A percentile compares a stretch with the other conserved stretches of the same genome.
Conservation (phyloP, 2,797 vertebrate genomes). For the Megalops cyprinoides region DNA sequence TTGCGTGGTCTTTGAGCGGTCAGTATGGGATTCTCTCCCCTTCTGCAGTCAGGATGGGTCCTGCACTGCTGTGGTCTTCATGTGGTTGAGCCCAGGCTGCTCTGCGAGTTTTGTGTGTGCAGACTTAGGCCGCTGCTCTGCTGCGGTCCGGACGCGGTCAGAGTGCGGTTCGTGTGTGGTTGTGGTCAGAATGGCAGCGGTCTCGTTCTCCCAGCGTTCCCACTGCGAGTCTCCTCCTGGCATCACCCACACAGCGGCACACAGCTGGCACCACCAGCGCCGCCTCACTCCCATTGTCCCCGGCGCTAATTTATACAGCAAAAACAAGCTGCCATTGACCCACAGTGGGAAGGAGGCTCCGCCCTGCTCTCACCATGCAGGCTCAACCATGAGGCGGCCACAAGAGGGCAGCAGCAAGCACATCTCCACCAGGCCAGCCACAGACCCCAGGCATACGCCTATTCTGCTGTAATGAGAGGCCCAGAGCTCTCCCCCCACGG, state of each 20-base stretch:
- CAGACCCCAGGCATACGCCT: background rate
- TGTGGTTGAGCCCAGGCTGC: too few species aligned
- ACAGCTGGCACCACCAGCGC: background rate
- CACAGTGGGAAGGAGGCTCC: background rate
- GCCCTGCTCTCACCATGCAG: background rate
- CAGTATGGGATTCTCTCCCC: too few species aligned
- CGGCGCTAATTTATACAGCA: background rate
- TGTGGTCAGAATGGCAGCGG: too few species aligned
- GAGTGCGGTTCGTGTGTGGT: too few species aligned
- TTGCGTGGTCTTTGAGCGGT: too few species aligned
- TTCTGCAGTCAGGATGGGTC: too few species aligned
- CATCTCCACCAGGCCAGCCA: background rate
- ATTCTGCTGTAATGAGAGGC: too few species aligned
- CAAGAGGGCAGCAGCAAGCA: background rate
- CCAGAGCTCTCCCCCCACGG: too few species aligned
- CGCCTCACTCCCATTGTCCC: conserved; percentile 12
- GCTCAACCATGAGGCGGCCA: background rate
- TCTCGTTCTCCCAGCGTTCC: background rate
- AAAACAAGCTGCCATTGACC: conserved; percentile 17
- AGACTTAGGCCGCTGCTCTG: too few species aligned
- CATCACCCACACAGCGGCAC: background rate
- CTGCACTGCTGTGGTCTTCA: too few species aligned
- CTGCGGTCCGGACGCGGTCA: too few species aligned
- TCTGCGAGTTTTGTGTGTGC: too few species aligned
- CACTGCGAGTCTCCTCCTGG: background rate